Evolutionary conservation across 2,113 vertebrate genomes (phyloP), one percentile per base, ranked within the genome.

Genomic region (Triplophysa siluroides): DNA sequence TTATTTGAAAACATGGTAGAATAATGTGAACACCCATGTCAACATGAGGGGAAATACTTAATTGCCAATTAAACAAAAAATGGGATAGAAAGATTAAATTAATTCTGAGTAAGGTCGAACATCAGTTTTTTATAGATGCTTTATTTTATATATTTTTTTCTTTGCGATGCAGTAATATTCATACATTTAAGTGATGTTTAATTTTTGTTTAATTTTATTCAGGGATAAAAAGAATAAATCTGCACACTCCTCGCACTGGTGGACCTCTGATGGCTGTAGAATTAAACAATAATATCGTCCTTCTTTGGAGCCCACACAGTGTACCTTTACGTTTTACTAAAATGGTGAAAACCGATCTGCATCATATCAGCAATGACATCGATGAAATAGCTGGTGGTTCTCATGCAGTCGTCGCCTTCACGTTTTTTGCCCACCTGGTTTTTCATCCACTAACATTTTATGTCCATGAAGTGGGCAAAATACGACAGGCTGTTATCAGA

Each of bases 391-490:
- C 78, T 11, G 86, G 87, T 12, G 86, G 82, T 12, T 11, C 72
- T 23, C 47, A 87, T 63, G 82, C 74, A 9, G 81, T 88, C 2
- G 50, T 88, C 2, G 69, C 82, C 18, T 29, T 87, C 52, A 84
- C 60, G 2, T 23, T 81, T 8, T 86, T 83, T 83, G 87, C 87
- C 1, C 87, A 88, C 23, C 87, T 85, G 78, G 81, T 85, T 71
- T 79, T 78, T 7, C 77, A 76, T 76, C 87, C 87, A 33, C 38
- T 85, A 3, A 16, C 18, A 1, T 19, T 33, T 29, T 87, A 82
- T 16, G 23, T 82, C 14, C 33, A 56, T 9, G 79, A 84, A 33
- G 76, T 76, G 60, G 58, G 33, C 11, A 56, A 60, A 60, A 41
- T 74, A 2, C 71, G 71, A 16, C 29, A 60, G 11, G 52, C 71